Evolutionary conservation across 2,888 invertebrate species (phyloP), one percentile per base, ranked within the genome.

Genomic region (Ligdia adustata): DNA sequence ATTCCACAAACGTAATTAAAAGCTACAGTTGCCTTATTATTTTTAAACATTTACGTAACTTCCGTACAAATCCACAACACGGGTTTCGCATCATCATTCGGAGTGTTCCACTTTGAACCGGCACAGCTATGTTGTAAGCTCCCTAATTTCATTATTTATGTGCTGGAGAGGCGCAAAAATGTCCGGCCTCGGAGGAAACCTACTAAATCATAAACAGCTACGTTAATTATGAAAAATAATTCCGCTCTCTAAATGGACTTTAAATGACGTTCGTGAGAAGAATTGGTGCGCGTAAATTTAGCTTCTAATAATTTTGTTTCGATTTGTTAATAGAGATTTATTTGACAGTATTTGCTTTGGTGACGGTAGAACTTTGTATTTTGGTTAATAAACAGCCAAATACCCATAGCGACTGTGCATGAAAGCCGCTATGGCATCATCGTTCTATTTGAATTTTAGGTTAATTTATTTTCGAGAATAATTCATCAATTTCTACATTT

Each of bases 181-280:
- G 71, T 77, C 68, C 63, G 64, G 55, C 62, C 31, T 57, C 62
- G 41, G 60, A 62, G 56, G 52, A 51, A 53, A 58, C 55, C 65
- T 57, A 57, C 56, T 84, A 81, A 84, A 84, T 85, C 78, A 81
- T 71, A 65, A 65, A 61, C 61, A 60, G 63, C 45, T 37, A 22
- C 64, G 64, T 77, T 83, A 81, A 84, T 83, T 85, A 76, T 77
- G 72, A 83, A 83, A 83, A 83, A 82, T 79, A 81, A 75, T 79
- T 71, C 67, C 68, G 60, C 59, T 40, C 62, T 60, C 59, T 53
- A 60, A 73, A 75, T 70, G 64, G 62, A 55, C 62, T 61, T 54
- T 67, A 68, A 78, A 76, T 69, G 71, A 71, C 70, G 58, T 69
- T 53, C 72, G 68, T 66, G 73, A 61, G 66, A 57, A 52, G 75